These are phyloP conservation scores for Diplolepis rosae DNA, from an alignment of 2,888 invertebrate species.

Conservation along the genomic window DNA sequence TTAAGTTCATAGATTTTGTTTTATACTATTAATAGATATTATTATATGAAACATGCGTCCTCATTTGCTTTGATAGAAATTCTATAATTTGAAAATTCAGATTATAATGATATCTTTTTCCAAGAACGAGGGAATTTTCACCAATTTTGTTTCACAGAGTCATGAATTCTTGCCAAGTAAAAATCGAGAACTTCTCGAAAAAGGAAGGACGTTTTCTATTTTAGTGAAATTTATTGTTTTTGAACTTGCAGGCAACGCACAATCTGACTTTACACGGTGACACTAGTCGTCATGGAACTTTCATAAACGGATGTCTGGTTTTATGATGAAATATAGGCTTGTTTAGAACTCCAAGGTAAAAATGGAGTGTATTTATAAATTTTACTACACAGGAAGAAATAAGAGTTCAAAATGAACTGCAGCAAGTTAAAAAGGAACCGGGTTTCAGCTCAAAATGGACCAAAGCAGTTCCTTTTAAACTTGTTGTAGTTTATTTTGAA, in stretches of 20 bases:
- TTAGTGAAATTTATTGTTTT: conserved; percentile 28
- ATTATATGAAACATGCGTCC: no score
- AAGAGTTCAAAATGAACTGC: no score
- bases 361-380: conserved; percentile 56
- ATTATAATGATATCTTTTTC: background rate
- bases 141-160: conserved; percentile 9
- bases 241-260: conserved; percentile 32
- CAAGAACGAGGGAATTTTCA: background rate
- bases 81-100: background rate
- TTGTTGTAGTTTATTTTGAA: no score
- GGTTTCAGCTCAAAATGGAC: no score
- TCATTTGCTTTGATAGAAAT: no score
- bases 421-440: no score
- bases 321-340: conserved; percentile 63
- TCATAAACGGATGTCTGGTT: conserved; percentile 65
- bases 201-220: conserved; percentile 15
- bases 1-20: no score
- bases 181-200: conserved; percentile 31
- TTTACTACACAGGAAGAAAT: no score
- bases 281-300: conserved; percentile 57
- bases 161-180: conserved; percentile 16
- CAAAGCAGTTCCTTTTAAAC: no score
- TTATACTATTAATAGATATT: no score
- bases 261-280: conserved; percentile 48
- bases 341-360: conserved; percentile 45